Base-by-base conservation (phyloP, 2,797 vertebrate genomes). In the Caiman crocodilus region DNA sequence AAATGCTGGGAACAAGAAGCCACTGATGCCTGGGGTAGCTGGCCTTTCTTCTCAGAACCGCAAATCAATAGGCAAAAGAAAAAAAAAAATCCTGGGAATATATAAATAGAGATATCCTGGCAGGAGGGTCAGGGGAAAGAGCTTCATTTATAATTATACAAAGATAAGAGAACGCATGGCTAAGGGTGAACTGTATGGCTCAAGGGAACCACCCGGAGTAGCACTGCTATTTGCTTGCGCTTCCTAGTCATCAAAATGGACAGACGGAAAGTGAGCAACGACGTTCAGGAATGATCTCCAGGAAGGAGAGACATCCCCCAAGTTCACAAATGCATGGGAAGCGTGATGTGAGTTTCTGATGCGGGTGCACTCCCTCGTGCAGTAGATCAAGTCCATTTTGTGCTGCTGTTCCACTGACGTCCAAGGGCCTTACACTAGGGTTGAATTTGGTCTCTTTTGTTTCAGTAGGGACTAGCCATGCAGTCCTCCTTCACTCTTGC, bases 381-480 rank as follows among this genome's bases (percentile, higher is more conserved):
- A 69, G 12, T 18, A 1, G 11, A 55, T 25, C 84, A 55, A 55
- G 25, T 15, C 20, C 30, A 12, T 42, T 79, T 65, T 82, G 79
- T n/a, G 18, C 15, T 0, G 0, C 28, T 4, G 3, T 50, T 50
- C 63, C 14, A 30, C 28, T n/a, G 86, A 77, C 25, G 35, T 50
- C 14, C 9, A 2, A 1, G 5, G 83, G 61, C 30, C 25, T 5
- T 6, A n/a, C 10, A 30, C 15, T 16, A 7, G 20, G 28, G 26
- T 4, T 78, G 35, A 20, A 65, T 6, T 1, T 30, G 76, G 76
- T 14, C 30, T 76, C 55, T 12, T 79, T 1, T 87, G 14, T 67
- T 67, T 67, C 25, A 64, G 32, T 5, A 28, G 32, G 32, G 73
- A 71, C 57, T 81, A n/a, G 67, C 35, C 30, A 35, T 69, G 67